A percentile compares a stretch with the other conserved stretches of the same genome.
These are phyloP conservation scores for Phacellophora camtschatica DNA, from an alignment of 30 jellyfish, hydroid and myxozoan genomes.

Conservation along the genomic window DNA sequence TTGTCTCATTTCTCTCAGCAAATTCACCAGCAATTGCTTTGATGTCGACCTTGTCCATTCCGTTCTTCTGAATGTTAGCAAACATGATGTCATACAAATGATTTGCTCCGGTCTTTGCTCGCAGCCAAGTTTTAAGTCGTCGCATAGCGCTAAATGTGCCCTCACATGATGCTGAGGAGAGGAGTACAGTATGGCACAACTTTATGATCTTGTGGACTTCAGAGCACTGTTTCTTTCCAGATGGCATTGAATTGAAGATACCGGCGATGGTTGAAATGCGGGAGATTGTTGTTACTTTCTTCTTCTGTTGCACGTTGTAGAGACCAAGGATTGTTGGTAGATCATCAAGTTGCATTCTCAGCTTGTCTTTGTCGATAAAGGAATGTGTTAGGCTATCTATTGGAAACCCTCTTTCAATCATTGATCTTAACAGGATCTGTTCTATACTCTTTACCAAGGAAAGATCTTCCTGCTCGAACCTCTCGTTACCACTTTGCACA, in stretches of 20 bases:
- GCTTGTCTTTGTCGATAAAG: constrained; percentile 24
- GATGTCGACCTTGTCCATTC: constrained; percentile 57
- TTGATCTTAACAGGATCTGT: constrained; percentile 34
- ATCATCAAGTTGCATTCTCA: constrained; percentile 55
- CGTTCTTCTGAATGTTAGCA: constrained; percentile 60
- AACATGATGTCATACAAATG: constrained; percentile 58
- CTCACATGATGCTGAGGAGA: constrained; percentile 58
- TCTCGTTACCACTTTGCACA: not conserved
- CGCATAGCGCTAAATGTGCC: constrained; percentile 68
- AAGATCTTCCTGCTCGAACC: constrained; percentile 14
- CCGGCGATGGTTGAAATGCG: constrained; percentile 44
- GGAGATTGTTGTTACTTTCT: constrained; percentile 34
- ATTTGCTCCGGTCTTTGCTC: constrained; percentile 61
- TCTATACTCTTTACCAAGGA: not conserved
- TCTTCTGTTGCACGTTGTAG: constrained; percentile 21
- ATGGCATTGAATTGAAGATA: constrained; percentile 46
- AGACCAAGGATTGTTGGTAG: constrained; percentile 61
- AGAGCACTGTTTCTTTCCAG: constrained; percentile 36
- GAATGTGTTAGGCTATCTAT: constrained; percentile 9
- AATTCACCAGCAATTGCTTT: constrained; percentile 39
- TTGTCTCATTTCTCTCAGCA: constrained; percentile 38
- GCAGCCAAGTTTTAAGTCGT: constrained; percentile 62
- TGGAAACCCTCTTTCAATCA: not conserved
- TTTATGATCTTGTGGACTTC: constrained; percentile 54
- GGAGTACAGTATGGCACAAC: constrained; percentile 20